These are phyloP conservation scores for Alfaro cultratus DNA, from an alignment of 2,797 vertebrate species.

Conservation along the genomic window DNA sequence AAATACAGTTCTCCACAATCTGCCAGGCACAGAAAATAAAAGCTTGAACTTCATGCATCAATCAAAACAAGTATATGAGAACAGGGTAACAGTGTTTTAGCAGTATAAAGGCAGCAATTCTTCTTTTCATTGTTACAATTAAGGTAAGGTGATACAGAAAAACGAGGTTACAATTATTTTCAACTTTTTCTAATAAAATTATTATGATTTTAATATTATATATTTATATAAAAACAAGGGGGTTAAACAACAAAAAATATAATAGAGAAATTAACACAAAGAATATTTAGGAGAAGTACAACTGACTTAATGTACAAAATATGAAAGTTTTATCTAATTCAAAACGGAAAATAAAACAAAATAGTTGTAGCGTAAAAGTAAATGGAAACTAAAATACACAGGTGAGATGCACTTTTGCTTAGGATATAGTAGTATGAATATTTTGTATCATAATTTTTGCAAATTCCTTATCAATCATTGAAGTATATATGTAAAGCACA, in stretches of 20 bases:
- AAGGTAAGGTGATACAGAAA: background rate
- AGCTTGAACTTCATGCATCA: background rate
- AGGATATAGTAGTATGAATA: background rate
- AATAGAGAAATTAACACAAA: background rate
- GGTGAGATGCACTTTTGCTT: background rate
- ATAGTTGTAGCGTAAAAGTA: background rate
- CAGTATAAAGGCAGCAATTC: constrained; percentile 23
- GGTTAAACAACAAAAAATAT: background rate
- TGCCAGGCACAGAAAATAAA: constrained; percentile 53
- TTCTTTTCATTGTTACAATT: constrained; percentile 27
- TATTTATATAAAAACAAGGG: background rate
- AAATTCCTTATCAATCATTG: background rate
- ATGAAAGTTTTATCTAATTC: background rate
- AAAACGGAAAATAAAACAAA: background rate
- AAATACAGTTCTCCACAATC: constrained; percentile 99
- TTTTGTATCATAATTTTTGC: background rate
- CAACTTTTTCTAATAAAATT: background rate
- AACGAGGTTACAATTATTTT: background rate
- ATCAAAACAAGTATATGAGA: constrained; percentile 33
- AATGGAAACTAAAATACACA: background rate
- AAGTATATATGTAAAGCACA: too few species aligned
- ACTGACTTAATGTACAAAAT: background rate
- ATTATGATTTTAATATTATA: background rate
- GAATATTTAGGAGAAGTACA: background rate
- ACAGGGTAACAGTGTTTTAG: background rate